Evolutionary conservation across 1,140 invertebrate species (phyloP).

Genomic region (Lerema accius): DNA sequence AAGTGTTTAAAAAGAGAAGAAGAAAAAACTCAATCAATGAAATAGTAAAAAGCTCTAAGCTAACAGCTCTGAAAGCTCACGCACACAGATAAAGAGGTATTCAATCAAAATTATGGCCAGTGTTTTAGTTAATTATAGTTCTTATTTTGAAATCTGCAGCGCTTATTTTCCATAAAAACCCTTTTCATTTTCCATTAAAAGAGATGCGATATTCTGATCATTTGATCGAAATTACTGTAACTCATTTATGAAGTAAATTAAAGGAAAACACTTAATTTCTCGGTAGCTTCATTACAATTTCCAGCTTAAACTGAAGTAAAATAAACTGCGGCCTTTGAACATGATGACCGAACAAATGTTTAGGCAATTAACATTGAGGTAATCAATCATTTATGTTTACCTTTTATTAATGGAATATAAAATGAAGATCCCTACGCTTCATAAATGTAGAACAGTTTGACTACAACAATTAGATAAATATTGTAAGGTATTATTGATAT

Average conservation of each 20-base stretch:
- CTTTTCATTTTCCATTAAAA: not conserved
- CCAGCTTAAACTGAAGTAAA: constrained; percentile 40
- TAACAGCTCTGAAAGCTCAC: too few species aligned
- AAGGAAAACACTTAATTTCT: constrained; percentile 59
- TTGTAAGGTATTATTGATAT: too few species aligned
- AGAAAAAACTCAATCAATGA: too few species aligned
- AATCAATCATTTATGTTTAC: constrained; percentile 70
- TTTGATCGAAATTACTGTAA: constrained; percentile 18
- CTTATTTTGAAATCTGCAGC: not conserved
- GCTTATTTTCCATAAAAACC: not conserved
- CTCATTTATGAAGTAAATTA: constrained; percentile 46
- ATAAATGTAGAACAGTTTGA: not conserved
- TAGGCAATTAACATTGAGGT: constrained; percentile 57
- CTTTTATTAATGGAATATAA: constrained; percentile 35
- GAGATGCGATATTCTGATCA: not conserved
- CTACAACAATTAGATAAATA: not conserved
- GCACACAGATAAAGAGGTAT: too few species aligned
- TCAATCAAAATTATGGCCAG: too few species aligned
- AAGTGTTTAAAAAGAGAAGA: too few species aligned
- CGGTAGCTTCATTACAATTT: constrained; percentile 39
- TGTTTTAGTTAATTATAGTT: too few species aligned
- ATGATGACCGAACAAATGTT: constrained; percentile 60
- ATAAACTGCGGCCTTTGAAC: constrained; percentile 46
- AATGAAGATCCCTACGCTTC: constrained; percentile 9
- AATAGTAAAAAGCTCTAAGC: too few species aligned